phyloP scores from a whole-genome alignment of 1,140 invertebrate genomes.

The Aphelenchoides avenae region DNA sequence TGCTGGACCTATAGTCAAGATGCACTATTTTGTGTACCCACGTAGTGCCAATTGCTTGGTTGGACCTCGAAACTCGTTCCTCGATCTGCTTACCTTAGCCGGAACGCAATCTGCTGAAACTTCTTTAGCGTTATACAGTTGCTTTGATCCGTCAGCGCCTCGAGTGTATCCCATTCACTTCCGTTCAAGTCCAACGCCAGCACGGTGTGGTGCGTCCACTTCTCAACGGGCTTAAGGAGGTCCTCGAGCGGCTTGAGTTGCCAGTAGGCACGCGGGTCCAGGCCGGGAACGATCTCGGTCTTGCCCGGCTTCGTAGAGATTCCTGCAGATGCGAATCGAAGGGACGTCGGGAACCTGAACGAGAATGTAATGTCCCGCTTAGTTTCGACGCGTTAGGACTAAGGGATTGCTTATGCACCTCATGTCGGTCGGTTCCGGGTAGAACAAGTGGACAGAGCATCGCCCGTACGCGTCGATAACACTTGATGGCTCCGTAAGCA shows the following conservation, averaged over 20 bases:
- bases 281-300: too few species aligned
- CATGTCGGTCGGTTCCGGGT: neutral
- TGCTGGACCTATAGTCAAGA: too few species aligned
- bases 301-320: too few species aligned
- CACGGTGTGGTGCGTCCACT: neutral
- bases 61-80: too few species aligned
- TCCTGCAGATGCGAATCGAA: too few species aligned
- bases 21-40: too few species aligned
- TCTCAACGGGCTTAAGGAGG: neutral
- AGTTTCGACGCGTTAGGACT: too few species aligned
- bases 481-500: neutral
- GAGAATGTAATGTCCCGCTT: too few species aligned
- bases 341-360: too few species aligned
- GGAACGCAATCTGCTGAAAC: constrained; percentile 1
- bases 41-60: too few species aligned
- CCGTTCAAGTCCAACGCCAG: constrained; percentile 1
- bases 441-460: neutral
- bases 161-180: constrained; percentile 4
- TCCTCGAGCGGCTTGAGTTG: neutral
- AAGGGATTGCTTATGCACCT: too few species aligned
- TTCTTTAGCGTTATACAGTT: neutral
- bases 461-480: neutral
- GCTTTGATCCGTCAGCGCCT: neutral
- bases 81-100: constrained; percentile 1
- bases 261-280: too few species aligned